phyloP scores from a whole-genome alignment of 2,888 invertebrate species.

The Hermodice carunculata region DNA sequence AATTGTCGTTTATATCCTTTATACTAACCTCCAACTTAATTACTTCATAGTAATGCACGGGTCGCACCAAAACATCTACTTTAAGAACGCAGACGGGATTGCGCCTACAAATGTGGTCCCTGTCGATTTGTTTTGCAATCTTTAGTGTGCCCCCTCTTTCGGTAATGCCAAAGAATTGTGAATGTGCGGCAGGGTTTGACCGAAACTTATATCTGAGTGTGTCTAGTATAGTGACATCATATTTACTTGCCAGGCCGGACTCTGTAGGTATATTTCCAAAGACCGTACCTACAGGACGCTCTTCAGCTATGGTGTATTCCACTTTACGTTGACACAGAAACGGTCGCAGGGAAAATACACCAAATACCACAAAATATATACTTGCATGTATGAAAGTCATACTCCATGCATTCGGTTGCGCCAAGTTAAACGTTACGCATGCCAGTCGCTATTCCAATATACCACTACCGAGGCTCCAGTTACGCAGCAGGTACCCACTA shows the following conservation, averaged over 20 bases:
- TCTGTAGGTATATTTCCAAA: slow-evolving; percentile 28
- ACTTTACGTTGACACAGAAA: too few relatives aligned
- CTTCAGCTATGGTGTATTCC: slow-evolving; percentile 30
- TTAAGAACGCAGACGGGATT: slow-evolving; percentile 13
- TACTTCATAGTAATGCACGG: slow-evolving; percentile 74
- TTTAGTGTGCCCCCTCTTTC: not conserved
- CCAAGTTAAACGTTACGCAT: too few relatives aligned
- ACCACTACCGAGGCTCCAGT: too few relatives aligned
- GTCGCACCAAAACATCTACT: slow-evolving; percentile 18
- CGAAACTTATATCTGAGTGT: not conserved
- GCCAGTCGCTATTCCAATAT: too few relatives aligned
- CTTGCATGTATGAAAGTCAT: too few relatives aligned
- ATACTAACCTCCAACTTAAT: slow-evolving; percentile 43
- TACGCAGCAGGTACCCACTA: too few relatives aligned
- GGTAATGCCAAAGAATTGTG: slow-evolving; percentile 9
- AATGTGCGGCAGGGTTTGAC: not conserved
- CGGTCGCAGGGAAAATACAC: too few relatives aligned
- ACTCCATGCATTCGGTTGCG: too few relatives aligned
- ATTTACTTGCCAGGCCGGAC: slow-evolving; percentile 16
- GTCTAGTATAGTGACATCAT: not conserved
- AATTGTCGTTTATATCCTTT: slow-evolving; percentile 52
- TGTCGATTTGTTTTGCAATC: slow-evolving; percentile 5
- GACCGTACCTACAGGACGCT: slow-evolving; percentile 22
- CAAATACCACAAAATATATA: too few relatives aligned
- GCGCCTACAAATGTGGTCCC: slow-evolving; percentile 23